Evolutionary conservation across 2,888 invertebrate species (phyloP).

Genomic region (Eurytoma californica): DNA sequence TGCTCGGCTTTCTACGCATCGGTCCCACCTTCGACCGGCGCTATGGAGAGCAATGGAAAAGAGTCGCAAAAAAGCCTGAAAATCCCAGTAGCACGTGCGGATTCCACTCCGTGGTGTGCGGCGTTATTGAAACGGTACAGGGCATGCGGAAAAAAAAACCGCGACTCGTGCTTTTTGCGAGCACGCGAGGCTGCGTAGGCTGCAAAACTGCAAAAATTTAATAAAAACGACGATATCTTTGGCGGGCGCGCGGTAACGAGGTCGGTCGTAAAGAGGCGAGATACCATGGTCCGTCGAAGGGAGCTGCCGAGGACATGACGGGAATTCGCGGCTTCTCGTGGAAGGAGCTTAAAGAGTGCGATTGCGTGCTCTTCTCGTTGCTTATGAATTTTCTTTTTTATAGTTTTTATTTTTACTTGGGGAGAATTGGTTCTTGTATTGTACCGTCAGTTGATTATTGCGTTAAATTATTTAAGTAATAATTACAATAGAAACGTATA

Average conservation of each 20-base stretch:
- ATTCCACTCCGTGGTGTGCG: background rate
- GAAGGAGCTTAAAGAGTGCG: constrained; percentile 11
- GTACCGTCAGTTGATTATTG: too few relatives aligned
- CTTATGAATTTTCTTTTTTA: too few relatives aligned
- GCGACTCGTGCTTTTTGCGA: constrained; percentile 36
- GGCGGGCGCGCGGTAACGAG: constrained; percentile 42
- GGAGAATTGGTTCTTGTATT: too few relatives aligned
- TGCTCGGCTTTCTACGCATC: background rate
- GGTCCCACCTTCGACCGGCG: background rate
- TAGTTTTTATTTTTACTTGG: too few relatives aligned
- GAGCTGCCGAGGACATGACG: background rate
- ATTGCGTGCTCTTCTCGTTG: too few relatives aligned
- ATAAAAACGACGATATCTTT: constrained; percentile 59
- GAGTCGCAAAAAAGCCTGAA: background rate
- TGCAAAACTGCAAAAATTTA: constrained; percentile 57
- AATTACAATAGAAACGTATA: too few relatives aligned
- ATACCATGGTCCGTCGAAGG: too few relatives aligned
- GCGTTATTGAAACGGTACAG: constrained; percentile 38
- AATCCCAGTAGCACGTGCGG: constrained; percentile 11
- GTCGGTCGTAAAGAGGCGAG: background rate
- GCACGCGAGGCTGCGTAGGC: background rate
- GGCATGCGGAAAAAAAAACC: constrained; percentile 12
- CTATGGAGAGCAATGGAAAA: background rate
- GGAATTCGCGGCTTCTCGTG: background rate
- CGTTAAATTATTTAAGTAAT: too few relatives aligned